Percentiles rank a stretch among this genome's conserved stretches.
These are phyloP conservation scores for Phaenicophaeus curvirostris DNA, from an alignment of 2,797 vertebrate genomes.

Conservation along the genomic window DNA sequence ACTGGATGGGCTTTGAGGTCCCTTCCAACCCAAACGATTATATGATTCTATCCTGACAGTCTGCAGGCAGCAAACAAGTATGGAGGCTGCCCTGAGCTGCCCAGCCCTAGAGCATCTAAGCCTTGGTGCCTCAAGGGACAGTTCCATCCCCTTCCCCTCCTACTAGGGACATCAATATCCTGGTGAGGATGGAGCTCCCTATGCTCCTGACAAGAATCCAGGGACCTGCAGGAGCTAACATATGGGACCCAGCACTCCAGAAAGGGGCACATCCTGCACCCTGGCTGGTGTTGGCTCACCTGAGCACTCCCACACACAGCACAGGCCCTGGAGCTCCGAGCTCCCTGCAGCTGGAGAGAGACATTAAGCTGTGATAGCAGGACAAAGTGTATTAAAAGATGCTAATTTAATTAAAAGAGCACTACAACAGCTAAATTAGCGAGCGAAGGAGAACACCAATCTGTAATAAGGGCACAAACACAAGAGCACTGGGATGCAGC, in stretches of 20 bases:
- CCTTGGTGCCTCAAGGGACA: not conserved
- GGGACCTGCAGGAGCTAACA: not conserved
- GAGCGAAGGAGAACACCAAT: not conserved
- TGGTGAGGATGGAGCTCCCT: not conserved
- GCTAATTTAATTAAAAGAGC: conserved; percentile 42
- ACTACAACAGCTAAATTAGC: not conserved
- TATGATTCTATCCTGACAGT: no score
- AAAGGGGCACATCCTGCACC: not conserved
- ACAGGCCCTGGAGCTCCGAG: accelerated
- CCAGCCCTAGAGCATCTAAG: not conserved
- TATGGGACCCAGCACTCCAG: not conserved
- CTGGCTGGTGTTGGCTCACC: not conserved
- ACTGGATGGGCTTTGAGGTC: no score
- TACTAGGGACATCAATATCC: accelerated
- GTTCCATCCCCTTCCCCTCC: not conserved
- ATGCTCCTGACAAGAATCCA: not conserved
- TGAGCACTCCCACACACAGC: not conserved
- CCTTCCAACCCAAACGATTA: no score
- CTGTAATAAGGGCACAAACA: accelerated
- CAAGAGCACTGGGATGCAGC: not conserved
- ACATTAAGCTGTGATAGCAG: not conserved
- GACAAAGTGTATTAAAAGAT: not conserved
- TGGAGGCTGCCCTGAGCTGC: not conserved
- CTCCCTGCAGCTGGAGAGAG: not conserved
- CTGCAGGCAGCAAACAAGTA: not conserved